Evolutionary conservation across 2,113 vertebrate species (phyloP).

Genomic region (Piaya cayana): DNA sequence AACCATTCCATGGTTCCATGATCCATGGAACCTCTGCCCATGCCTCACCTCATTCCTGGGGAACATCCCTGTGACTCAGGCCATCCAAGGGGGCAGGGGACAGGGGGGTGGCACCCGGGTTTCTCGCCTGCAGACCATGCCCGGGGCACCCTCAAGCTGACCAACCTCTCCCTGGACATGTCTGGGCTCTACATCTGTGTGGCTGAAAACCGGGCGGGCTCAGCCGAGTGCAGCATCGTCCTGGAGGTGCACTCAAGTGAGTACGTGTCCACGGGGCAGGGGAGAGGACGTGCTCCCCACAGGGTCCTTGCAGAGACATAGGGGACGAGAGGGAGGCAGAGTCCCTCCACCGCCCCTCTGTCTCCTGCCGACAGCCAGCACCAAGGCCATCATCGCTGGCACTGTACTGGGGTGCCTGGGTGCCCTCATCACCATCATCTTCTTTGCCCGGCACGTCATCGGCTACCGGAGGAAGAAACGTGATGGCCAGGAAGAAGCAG

Average conservation of each 20-base stretch:
- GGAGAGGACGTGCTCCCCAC: not conserved
- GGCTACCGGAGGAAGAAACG: slow-evolving; percentile 43
- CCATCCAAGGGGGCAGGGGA: no score
- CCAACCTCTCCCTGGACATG: slow-evolving; percentile 58
- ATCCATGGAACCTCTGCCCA: not conserved
- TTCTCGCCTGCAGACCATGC: not conserved
- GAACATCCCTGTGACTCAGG: not conserved
- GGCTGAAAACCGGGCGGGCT: slow-evolving; percentile 4
- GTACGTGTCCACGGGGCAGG: not conserved
- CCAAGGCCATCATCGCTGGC: slow-evolving; percentile 12
- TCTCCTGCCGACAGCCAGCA: not conserved
- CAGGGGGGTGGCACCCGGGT: not conserved
- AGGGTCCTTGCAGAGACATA: not conserved
- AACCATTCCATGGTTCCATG: no score
- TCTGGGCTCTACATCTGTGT: slow-evolving; percentile 32
- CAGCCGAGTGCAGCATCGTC: not conserved
- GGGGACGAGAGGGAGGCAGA: no score
- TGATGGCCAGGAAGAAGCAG: slow-evolving; percentile 36
- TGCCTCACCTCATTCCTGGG: no score
- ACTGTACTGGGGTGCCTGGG: slow-evolving; percentile 52
- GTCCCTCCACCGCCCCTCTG: not conserved
- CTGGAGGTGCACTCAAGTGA: slow-evolving; percentile 65
- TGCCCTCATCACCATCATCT: not conserved
- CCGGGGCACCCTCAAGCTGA: slow-evolving; percentile 53
- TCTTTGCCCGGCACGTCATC: not conserved